Base-by-base conservation (phyloP, 2,113 vertebrate species). In the Pardalotus punctatus region DNA sequence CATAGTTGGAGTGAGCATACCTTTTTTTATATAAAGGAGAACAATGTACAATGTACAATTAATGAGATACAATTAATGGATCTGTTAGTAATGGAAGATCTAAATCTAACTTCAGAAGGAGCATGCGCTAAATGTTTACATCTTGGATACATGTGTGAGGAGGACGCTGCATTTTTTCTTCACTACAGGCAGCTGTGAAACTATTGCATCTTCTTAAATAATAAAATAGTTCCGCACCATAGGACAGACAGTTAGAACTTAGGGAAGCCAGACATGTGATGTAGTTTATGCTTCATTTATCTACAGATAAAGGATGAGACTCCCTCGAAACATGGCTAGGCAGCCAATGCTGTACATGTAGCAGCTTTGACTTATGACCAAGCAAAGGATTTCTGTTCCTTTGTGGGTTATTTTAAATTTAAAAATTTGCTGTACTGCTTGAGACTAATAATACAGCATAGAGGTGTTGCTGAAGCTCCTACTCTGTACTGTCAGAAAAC, bases 271-370 rank as follows among this genome's bases (percentile, higher is more conserved):
- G 35, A 81, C 81, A 29, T 18, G 1, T 10, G 40, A 33, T 35
- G 4, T 13, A 19, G 9, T 56, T 81, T 38, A 45, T 45, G 14
- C 35, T 50, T 67, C 3, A 6, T 86, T 67, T 91, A 22, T 54
- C 7, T 93, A 13, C 5, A 53, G 24, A 31, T 60, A 62, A 86
- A 58, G 23, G 25, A 66, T 3, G 21, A 77, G 42, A 24, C 29
- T 62, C 35, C 13, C 25, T 81, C 42, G 47, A 50, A 78, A 60
- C 0, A 0, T 0, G 5, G 10, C 33, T 78, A 10, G 24, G 21
- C 38, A 71, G 28, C 22, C 40, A 57, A 0, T 70, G 24, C 48
- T 83, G 6, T 51, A 36, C 0, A 0, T 33, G 25, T 45, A 48
- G 7, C 33, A 86, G 60, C 45, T 94, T 86, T 50, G 42, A 81